A percentile compares a stretch with the other conserved stretches of the same genome.
These are phyloP conservation scores for Callipepla californica DNA, from an alignment of 2,113 vertebrate species.

Conservation along the genomic window DNA sequence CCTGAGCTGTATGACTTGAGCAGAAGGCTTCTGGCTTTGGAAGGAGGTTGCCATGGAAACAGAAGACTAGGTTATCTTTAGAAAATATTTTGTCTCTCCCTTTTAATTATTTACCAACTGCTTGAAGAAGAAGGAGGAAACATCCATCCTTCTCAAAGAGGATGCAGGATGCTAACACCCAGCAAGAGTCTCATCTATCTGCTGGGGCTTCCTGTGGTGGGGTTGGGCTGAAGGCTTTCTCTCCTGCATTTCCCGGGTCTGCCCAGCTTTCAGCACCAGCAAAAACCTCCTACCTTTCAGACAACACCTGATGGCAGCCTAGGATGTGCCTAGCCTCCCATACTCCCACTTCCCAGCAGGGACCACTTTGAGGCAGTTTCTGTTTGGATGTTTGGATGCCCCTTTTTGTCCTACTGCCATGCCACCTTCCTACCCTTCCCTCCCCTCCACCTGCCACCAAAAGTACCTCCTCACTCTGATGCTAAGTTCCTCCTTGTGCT, in stretches of 20 bases:
- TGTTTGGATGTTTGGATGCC: neutral
- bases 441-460: neutral
- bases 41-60: constrained; percentile 67
- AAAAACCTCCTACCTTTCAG: constrained; percentile 28
- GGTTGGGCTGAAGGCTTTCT: neutral
- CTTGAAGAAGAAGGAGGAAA: constrained; percentile 60
- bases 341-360: neutral
- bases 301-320: constrained; percentile 34
- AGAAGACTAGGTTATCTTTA: constrained; percentile 58
- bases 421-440: neutral
- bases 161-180: neutral
- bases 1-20: neutral
- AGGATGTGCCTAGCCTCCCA: neutral
- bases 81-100: constrained; percentile 66
- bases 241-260: constrained; percentile 27
- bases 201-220: neutral
- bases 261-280: neutral
- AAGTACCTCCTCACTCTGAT: neutral
- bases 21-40: constrained; percentile 47
- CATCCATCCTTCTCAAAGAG: constrained; percentile 1
- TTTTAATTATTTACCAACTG: constrained; percentile 75
- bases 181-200: neutral
- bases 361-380: neutral
- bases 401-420: neutral
- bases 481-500: neutral